These are phyloP conservation scores for Dipodomys spectabilis DNA, from an alignment of 2,113 vertebrate species.

Conservation along the genomic window DNA sequence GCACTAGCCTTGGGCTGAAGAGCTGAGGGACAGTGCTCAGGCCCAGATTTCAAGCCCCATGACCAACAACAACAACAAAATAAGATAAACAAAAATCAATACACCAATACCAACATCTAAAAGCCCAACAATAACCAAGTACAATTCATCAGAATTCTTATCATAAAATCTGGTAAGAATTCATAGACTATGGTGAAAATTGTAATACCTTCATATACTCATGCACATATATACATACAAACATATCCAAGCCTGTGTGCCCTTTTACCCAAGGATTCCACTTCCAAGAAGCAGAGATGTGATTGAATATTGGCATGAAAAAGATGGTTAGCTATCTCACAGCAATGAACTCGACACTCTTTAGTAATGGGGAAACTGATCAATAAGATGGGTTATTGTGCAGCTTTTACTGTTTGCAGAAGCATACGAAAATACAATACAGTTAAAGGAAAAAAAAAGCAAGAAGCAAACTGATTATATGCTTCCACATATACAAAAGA, in stretches of 20 bases:
- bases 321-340: not conserved
- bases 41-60: too few species aligned
- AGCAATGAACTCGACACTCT: not conserved
- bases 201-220: not conserved
- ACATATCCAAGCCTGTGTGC: not conserved
- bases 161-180: not conserved
- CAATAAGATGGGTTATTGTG: not conserved
- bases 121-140: not conserved
- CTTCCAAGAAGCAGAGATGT: not conserved
- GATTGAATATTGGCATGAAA: not conserved
- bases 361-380: not conserved
- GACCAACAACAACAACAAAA: too few species aligned
- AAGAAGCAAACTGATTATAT: not conserved
- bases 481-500: not conserved
- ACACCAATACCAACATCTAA: not conserved
- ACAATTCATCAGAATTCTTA: too few species aligned
- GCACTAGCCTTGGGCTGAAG: too few species aligned
- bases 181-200: not conserved
- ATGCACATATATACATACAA: not conserved
- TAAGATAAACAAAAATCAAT: not conserved
- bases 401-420: not conserved
- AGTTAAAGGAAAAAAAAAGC: rapidly evolving
- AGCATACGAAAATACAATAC: not conserved
- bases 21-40: too few species aligned
- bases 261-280: not conserved